These are phyloP conservation scores for Pagetopsis macropterus DNA, from an alignment of 2,797 vertebrate genomes.

Conservation along the genomic window DNA sequence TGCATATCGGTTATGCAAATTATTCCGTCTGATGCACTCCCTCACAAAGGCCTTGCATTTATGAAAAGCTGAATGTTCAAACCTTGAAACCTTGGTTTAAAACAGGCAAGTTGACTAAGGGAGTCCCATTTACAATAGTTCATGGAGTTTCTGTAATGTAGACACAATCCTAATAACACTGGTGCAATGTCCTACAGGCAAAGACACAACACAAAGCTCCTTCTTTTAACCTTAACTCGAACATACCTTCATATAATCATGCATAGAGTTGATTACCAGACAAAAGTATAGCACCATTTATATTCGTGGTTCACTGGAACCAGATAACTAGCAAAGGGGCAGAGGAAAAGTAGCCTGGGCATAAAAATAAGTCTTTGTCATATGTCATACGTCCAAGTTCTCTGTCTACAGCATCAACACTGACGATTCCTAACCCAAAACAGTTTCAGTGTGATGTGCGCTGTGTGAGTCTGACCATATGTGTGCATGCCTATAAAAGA, in stretches of 20 bases:
- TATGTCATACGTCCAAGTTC: constrained; percentile 22
- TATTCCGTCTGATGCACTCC: constrained; percentile 29
- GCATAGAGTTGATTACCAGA: constrained; percentile 6
- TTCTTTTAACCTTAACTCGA: constrained; percentile 6
- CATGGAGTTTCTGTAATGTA: constrained; percentile 2
- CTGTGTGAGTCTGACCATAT: constrained; percentile 23
- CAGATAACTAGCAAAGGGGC: constrained; percentile 4
- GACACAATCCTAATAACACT: not conserved
- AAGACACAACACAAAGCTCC: not conserved
- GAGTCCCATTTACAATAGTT: constrained; percentile 1
- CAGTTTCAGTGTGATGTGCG: constrained; percentile 28
- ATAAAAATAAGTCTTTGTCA: constrained; percentile 1
- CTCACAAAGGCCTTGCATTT: constrained; percentile 26
- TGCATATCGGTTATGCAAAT: constrained; percentile 61
- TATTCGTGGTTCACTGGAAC: constrained; percentile 9
- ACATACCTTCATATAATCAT: not conserved
- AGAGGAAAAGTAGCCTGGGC: not conserved
- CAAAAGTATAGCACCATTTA: not conserved
- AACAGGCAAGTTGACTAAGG: constrained; percentile 1
- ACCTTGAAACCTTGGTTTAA: constrained; percentile 53
- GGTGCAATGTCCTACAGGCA: not conserved
- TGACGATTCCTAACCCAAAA: constrained; percentile 32
- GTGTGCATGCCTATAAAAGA: constrained; percentile 43
- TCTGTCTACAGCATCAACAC: constrained; percentile 35
- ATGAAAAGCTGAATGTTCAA: constrained; percentile 17